Conservation (phyloP, 2,888 invertebrate genomes). For the Zhuqinia jingwanae region DNA sequence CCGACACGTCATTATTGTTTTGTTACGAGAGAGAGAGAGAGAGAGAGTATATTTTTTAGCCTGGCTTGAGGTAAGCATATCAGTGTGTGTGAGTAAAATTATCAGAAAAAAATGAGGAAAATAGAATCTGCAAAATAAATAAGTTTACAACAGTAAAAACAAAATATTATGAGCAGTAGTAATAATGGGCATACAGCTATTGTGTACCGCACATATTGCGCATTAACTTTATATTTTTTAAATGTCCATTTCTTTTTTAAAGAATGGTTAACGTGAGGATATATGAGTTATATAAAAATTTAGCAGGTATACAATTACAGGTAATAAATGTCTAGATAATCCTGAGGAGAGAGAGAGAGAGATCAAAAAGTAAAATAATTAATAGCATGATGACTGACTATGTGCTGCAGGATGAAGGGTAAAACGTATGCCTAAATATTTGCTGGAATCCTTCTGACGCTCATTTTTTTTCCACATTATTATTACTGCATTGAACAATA, state of each 20-base stretch:
- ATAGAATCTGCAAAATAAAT: background rate
- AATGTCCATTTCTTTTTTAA: background rate
- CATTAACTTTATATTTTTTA: no score
- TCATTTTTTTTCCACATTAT: background rate
- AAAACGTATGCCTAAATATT: background rate
- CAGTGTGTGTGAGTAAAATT: background rate
- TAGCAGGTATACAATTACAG: slow-evolving; percentile 38
- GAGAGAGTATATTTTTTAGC: background rate
- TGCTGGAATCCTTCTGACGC: background rate
- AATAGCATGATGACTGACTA: background rate
- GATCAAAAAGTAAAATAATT: slow-evolving; percentile 20
- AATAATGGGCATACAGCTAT: no score
- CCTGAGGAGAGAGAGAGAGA: background rate
- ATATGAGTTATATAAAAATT: slow-evolving; percentile 16
- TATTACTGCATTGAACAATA: background rate
- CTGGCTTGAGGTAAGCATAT: background rate
- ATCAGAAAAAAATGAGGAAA: slow-evolving; percentile 1
- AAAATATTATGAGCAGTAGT: background rate
- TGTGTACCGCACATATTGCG: no score
- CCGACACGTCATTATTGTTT: slow-evolving; percentile 26
- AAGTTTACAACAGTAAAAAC: background rate
- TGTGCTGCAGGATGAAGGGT: background rate
- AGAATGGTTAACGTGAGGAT: background rate
- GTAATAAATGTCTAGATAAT: slow-evolving; percentile 43
- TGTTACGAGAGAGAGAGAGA: background rate